phyloP scores from a whole-genome alignment of 2,113 vertebrate species.

The Hemiprocne comata region DNA sequence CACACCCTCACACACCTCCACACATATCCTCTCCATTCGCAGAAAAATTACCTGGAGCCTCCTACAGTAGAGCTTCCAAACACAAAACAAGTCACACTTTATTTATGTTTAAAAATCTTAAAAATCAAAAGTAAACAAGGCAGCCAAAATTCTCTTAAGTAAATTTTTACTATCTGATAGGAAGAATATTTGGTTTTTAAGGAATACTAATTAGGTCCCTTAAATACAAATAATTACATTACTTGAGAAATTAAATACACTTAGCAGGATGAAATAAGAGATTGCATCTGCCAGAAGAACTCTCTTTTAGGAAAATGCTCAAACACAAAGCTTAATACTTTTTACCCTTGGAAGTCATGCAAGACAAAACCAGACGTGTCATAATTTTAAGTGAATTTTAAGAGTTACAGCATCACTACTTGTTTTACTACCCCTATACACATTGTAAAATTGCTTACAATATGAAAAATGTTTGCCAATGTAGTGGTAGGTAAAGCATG shows the following conservation, averaged over 20 bases:
- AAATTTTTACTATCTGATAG: not conserved
- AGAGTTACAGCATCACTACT: not conserved
- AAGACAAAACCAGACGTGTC: slow-evolving; percentile 2
- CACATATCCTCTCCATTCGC: not conserved
- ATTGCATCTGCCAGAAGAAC: not conserved
- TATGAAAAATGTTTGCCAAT: slow-evolving; percentile 16
- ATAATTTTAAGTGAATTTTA: slow-evolving; percentile 27
- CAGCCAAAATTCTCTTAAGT: not conserved
- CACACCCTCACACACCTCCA: not conserved
- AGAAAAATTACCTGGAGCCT: not conserved
- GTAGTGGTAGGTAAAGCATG: not conserved
- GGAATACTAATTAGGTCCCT: not conserved
- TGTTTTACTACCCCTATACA: not conserved
- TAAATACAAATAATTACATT: not conserved
- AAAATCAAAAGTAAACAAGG: not conserved
- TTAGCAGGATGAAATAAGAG: not conserved
- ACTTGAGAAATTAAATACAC: slow-evolving; percentile 7
- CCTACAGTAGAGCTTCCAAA: not conserved
- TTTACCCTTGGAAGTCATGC: not conserved
- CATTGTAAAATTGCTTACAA: not conserved
- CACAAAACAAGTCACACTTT: not conserved
- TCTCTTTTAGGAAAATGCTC: not conserved
- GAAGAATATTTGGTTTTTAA: not conserved
- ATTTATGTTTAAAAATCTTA: not conserved
- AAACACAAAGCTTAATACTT: not conserved